Evolutionary conservation across 2,888 invertebrate genomes (phyloP).

Genomic region (Lasioglossum calceatum): DNA sequence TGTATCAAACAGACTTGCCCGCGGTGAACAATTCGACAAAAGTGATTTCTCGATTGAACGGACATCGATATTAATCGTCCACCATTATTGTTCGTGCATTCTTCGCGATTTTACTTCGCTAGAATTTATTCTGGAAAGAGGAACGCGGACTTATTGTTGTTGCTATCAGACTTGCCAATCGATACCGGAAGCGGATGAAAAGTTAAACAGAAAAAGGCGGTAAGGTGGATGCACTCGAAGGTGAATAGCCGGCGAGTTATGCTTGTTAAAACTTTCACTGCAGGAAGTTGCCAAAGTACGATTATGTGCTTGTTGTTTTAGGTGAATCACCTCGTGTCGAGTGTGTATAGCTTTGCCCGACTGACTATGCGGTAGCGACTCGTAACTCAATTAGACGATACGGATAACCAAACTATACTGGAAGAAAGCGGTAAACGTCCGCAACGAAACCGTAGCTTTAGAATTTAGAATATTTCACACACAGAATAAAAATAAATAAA

Average conservation of each 20-base stretch:
- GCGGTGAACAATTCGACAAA: not conserved
- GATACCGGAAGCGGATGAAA: not conserved
- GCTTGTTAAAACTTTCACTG: constrained; percentile 2
- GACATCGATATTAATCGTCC: not conserved
- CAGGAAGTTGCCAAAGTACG: constrained; percentile 13
- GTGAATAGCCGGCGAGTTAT: constrained; percentile 9
- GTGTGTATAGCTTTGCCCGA: not conserved
- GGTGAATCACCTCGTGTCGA: constrained; percentile 17
- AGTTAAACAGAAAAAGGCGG: not conserved
- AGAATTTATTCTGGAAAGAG: not conserved
- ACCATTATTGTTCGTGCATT: not conserved
- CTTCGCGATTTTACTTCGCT: not conserved
- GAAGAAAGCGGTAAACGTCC: not conserved
- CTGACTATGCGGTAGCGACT: not conserved
- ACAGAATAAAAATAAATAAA: not conserved
- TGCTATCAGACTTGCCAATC: not conserved
- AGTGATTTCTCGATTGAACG: not conserved
- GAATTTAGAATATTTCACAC: not conserved
- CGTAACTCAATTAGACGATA: constrained; percentile 6
- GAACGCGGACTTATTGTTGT: not conserved
- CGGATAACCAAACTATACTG: not conserved
- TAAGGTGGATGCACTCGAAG: not conserved
- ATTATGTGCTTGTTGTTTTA: constrained; percentile 15
- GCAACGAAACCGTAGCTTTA: not conserved
- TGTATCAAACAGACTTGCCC: not conserved